Percentiles rank a stretch among this genome's conserved stretches.
Conservation (phyloP, 2,888 invertebrate genomes). For the Cheiracanthium punctorium region DNA sequence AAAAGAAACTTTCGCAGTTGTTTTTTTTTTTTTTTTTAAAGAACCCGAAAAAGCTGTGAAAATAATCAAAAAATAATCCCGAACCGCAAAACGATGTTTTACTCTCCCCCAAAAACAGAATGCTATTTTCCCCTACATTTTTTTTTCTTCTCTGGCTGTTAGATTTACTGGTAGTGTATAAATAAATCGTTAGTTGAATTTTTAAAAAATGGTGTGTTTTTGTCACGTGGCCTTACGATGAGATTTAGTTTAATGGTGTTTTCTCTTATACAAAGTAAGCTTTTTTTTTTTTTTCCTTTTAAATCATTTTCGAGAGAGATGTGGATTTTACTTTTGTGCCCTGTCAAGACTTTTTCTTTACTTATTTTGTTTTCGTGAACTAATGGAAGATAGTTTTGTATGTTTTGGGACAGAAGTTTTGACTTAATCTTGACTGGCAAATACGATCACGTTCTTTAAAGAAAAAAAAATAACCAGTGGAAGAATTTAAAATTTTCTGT, state of each 20-base stretch:
- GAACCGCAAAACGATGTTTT: slow-evolving; percentile 33
- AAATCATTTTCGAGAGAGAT: slow-evolving; percentile 25
- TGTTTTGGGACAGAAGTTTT: neutral
- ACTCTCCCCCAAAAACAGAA: neutral
- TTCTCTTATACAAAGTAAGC: slow-evolving; percentile 41
- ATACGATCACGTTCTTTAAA: neutral
- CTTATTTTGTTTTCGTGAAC: too few species aligned
- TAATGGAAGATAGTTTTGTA: neutral
- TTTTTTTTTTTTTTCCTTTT: slow-evolving; percentile 29
- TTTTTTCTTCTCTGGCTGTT: neutral
- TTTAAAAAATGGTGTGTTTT: slow-evolving; percentile 56
- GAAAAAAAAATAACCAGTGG: too few species aligned
- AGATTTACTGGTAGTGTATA: slow-evolving; percentile 36
- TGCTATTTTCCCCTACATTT: neutral
- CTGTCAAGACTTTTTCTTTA: neutral
- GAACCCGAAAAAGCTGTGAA: neutral
- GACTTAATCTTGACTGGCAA: neutral
- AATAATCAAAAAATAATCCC: slow-evolving; percentile 13
- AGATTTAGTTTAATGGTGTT: slow-evolving; percentile 58
- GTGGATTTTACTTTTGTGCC: neutral
- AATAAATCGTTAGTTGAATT: slow-evolving; percentile 63
- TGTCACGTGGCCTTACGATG: slow-evolving; percentile 39
- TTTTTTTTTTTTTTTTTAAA: too few species aligned
- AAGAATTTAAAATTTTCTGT: too few species aligned
- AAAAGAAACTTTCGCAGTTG: too few species aligned